Percentiles rank a stretch among this genome's conserved stretches.
Conservation (phyloP, 2,797 vertebrate species). For the Carcharodon carcharias region DNA sequence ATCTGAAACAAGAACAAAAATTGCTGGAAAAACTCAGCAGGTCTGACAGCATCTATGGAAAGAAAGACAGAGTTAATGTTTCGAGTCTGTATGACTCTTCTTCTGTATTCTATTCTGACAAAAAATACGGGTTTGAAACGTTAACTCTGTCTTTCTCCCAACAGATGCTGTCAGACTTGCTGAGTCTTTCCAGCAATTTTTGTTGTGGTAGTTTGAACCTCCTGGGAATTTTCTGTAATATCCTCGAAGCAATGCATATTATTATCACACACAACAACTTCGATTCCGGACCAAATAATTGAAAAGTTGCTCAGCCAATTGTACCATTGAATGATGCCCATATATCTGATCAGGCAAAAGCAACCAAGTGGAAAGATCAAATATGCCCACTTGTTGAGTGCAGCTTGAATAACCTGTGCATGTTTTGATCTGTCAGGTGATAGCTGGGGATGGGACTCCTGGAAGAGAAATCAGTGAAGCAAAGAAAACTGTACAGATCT, state of each 20-base stretch:
- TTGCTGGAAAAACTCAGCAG: too few species aligned
- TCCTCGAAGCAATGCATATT: too few species aligned
- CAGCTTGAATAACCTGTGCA: not conserved
- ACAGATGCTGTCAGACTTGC: too few species aligned
- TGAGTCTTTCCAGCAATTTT: too few species aligned
- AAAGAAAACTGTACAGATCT: slow-evolving; percentile 43
- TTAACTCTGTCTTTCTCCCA: too few species aligned
- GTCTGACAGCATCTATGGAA: too few species aligned
- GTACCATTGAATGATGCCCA: not conserved
- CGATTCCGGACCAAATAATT: not conserved
- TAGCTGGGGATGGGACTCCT: slow-evolving; percentile 48
- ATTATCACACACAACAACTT: not conserved
- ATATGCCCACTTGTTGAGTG: not conserved
- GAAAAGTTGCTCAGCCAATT: not conserved
- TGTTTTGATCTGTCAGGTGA: slow-evolving; percentile 46
- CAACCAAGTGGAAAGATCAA: not conserved
- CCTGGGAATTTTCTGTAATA: not conserved
- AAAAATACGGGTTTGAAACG: too few species aligned
- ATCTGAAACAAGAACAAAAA: too few species aligned
- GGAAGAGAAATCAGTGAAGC: slow-evolving; percentile 6
- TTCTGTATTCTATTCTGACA: too few species aligned
- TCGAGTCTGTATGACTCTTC: too few species aligned
- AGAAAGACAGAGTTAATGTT: too few species aligned
- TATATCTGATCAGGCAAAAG: not conserved
- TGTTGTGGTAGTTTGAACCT: too few species aligned